Base-by-base conservation (phyloP, 2,888 invertebrate genomes). In the Cactoblastis cactorum region DNA sequence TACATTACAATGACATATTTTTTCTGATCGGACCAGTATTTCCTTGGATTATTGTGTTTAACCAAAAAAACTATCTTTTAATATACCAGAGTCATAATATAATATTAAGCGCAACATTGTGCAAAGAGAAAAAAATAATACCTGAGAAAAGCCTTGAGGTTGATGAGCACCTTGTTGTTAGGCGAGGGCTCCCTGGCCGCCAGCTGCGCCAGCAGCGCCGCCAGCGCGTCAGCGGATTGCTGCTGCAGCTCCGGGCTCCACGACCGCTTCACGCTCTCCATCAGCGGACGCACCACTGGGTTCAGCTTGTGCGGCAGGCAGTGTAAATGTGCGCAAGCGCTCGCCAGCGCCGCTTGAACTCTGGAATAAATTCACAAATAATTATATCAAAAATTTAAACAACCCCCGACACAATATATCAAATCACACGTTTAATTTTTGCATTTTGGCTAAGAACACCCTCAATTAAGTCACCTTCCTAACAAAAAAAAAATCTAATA, bases 201-300 rank as follows among this genome's bases (percentile, higher is more conserved):
- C 63, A 96, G 95, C 68, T 94, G 93, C 0, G 94, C 92, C 69
- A 98, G 88, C 22, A 98, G 83, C 56, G 91, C 90, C 0, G 97
- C 95, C 53, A 98, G 87, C 71, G 95, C 94, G 41, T 92, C 91
- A 0, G 97, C 96, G 0, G 97, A 93, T 48, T 94, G 83, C 67
- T 92, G 92, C 80, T 97, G 97, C 53, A 98, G 81, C 59, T 94
- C 92, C 62, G 94, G 93, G 53, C 95, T 95, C 56, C 94, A 92
- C 77, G 99, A 98, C 52, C 93, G 92, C 79, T 97, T 97, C 37
- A 99, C 93, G 53, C 97, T 95, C 75, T 98, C 98, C 97, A 99
- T 98, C 17, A 99, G 86, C 0, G 99, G 99, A 63, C 98, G 94
- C 0, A 99, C 95, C 1, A 99, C 93, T 0, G 98, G 98, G 83